Evolutionary conservation across 2,797 vertebrate genomes (phyloP), one percentile per base, ranked within the genome.

Genomic region (Characodon lateralis): DNA sequence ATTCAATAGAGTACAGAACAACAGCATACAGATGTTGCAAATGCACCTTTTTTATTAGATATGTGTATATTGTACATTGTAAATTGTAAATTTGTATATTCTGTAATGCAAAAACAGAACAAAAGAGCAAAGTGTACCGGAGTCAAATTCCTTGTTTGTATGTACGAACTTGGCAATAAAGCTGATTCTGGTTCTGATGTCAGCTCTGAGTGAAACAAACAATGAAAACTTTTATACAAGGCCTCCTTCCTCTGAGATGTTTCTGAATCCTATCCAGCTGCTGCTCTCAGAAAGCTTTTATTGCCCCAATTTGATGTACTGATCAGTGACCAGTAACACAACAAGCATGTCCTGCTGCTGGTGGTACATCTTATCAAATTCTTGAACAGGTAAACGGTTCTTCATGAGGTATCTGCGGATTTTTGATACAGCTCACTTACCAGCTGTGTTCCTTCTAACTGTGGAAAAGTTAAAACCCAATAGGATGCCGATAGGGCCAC

Each of bases 171-270:
- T n/a, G n/a, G n/a, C n/a, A n/a, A n/a, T n/a, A n/a, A n/a, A n/a
- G n/a, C n/a, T n/a, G n/a, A n/a, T n/a, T n/a, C n/a, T n/a, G n/a
- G n/a, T n/a, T n/a, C n/a, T n/a, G n/a, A 78, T 77, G 77, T 82
- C 22, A 28, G 79, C 74, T 76, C 74, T 73, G 74, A 82, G 69
- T 79, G 76, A 83, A 56, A 65, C 28, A 82, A 72, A 51, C 68
- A n/a, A 72, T 53, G 55, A 84, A 68, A 55, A 71, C 4, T 83
- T 78, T 85, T 51, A 65, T 79, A 24, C 51, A 28, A 55, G 72
- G 72, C 78, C 65, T 72, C 78, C 13, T 76, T 31, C 71, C 53
- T 55, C 18, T 69, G 51, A 16, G 41, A 72, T 48, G 50, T 74
- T 58, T 39, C 51, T 76, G 50, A 50, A 59, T 66, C 70, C 55